A percentile compares a stretch with the other conserved stretches of the same genome.
Evolutionary conservation across 2,797 vertebrate species (phyloP).

Genomic region (Xenops minutus): DNA sequence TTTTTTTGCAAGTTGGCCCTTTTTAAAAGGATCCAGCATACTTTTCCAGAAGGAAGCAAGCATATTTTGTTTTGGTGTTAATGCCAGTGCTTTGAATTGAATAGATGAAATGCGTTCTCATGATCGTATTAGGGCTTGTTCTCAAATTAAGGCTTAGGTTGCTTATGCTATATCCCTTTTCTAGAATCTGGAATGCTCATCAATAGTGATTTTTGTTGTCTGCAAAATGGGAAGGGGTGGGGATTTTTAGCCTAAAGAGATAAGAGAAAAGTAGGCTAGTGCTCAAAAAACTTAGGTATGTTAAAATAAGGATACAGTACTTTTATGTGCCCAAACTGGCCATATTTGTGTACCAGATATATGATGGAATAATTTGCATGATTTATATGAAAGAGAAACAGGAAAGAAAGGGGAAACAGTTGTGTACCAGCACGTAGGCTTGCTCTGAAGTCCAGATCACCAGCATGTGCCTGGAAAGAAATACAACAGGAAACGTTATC

Average conservation of each 20-base stretch:
- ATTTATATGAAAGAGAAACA: neutral
- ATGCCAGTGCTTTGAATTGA: neutral
- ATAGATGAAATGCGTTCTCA: neutral
- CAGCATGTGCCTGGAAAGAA: neutral
- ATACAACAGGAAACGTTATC: neutral
- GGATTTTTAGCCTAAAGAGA: neutral
- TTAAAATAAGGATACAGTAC: neutral
- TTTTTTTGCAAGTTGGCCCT: neutral
- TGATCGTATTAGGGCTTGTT: neutral
- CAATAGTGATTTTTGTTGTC: neutral
- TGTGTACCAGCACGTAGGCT: fast-evolving
- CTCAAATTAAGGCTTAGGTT: neutral
- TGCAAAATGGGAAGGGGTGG: neutral
- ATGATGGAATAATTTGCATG: neutral
- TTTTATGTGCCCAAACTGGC: neutral
- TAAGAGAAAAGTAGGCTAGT: neutral
- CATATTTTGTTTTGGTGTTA: neutral
- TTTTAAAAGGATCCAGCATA: neutral
- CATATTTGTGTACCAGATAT: neutral
- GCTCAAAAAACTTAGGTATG: neutral
- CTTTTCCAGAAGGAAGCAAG: neutral
- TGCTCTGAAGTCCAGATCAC: neutral
- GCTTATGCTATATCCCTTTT: neutral
- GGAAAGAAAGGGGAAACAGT: neutral
- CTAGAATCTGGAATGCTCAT: neutral